A percentile compares a stretch with the other conserved stretches of the same genome.
Conservation (phyloP, 2,888 invertebrate species). For the Drosophila algonquin region DNA sequence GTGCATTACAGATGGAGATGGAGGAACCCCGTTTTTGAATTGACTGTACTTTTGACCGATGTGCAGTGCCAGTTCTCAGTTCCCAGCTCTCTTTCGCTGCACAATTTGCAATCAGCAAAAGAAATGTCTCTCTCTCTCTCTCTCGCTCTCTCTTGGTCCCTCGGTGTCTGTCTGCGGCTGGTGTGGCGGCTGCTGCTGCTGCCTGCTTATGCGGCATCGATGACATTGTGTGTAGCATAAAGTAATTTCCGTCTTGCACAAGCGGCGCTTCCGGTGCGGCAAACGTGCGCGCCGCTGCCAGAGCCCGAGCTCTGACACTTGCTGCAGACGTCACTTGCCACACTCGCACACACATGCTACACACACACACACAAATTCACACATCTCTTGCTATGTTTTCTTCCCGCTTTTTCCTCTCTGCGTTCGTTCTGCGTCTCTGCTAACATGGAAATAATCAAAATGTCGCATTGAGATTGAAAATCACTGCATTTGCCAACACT, state of each 20-base stretch:
- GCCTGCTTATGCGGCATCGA: slow-evolving; percentile 80
- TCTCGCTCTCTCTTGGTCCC: not conserved
- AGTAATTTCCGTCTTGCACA: slow-evolving; percentile 81
- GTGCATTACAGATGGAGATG: slow-evolving; percentile 54
- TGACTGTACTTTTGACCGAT: slow-evolving; percentile 50
- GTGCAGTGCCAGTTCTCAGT: slow-evolving; percentile 30
- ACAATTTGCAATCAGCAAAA: slow-evolving; percentile 47
- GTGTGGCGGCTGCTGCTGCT: slow-evolving; percentile 27
- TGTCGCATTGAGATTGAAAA: slow-evolving; percentile 79
- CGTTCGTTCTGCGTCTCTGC: slow-evolving; percentile 59
- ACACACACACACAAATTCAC: not conserved
- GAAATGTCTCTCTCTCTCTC: slow-evolving; percentile 18
- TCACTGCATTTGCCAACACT: slow-evolving; percentile 80
- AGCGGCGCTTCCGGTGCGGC: slow-evolving; percentile 79
- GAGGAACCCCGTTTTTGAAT: slow-evolving; percentile 34
- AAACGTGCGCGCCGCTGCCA: slow-evolving; percentile 66
- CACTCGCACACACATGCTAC: not conserved
- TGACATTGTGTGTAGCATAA: slow-evolving; percentile 81
- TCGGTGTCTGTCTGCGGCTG: slow-evolving; percentile 31
- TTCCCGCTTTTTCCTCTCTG: slow-evolving; percentile 21
- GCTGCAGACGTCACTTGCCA: slow-evolving; percentile 66
- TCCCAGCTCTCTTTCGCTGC: too few relatives aligned
- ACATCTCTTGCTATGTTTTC: slow-evolving; percentile 58
- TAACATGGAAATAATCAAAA: slow-evolving; percentile 80
- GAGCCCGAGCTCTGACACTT: slow-evolving; percentile 67